A percentile compares a stretch with the other conserved stretches of the same genome.
phyloP scores from a whole-genome alignment of 2,888 invertebrate species.

The Sclerodermus sp. region DNA sequence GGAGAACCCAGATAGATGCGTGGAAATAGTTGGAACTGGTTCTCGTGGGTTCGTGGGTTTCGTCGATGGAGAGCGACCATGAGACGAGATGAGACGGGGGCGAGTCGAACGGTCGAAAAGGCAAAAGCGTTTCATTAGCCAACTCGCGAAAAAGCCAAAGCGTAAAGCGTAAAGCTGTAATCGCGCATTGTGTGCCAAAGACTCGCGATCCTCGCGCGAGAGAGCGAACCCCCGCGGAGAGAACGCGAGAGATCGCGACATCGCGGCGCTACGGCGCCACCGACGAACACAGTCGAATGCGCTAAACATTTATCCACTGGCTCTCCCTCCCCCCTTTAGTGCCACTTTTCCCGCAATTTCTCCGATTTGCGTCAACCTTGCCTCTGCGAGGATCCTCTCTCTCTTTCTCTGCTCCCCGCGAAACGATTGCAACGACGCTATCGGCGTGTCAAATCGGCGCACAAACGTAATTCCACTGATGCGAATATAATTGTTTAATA shows the following conservation, averaged over 20 bases:
- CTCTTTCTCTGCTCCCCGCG: background rate
- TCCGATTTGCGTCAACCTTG: too few relatives aligned
- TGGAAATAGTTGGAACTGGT: too few relatives aligned
- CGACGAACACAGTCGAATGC: background rate
- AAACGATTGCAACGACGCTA: background rate
- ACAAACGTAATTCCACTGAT: constrained; percentile 4
- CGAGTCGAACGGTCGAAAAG: background rate
- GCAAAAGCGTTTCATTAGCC: constrained; percentile 32
- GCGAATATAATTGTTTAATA: constrained; percentile 10
- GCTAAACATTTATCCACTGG: background rate
- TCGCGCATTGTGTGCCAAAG: constrained; percentile 33
- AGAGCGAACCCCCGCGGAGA: too few relatives aligned
- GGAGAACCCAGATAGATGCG: too few relatives aligned
- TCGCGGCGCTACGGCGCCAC: too few relatives aligned
- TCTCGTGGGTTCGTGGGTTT: too few relatives aligned
- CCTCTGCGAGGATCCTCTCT: background rate
- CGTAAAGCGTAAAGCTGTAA: constrained; percentile 25
- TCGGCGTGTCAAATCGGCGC: background rate
- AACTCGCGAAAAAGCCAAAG: too few relatives aligned
- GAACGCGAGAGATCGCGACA: too few relatives aligned
- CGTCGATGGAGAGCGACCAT: background rate
- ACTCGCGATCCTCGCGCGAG: constrained; percentile 8
- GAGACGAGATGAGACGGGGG: background rate
- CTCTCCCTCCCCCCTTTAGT: too few relatives aligned
- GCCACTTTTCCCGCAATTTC: too few relatives aligned